Conservation (phyloP, 2,888 invertebrate species). For the Zygothrica quintamaculata region DNA sequence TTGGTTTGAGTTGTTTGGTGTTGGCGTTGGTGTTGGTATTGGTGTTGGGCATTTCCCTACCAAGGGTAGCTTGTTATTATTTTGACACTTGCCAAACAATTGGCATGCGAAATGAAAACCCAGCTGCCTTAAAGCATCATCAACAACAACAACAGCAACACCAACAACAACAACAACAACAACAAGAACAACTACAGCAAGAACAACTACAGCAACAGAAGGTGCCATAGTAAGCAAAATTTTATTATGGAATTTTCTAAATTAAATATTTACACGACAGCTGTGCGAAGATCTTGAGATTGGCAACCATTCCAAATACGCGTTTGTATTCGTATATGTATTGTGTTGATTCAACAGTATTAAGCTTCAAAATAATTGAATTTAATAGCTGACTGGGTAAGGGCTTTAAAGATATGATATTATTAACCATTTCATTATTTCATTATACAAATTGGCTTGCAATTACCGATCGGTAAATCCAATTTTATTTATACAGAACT, state of each 20-base stretch:
- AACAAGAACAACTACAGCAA: conserved; percentile 21
- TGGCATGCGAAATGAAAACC: conserved; percentile 71
- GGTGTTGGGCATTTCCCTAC: conserved; percentile 6
- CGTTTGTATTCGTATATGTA: no score
- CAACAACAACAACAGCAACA: conserved; percentile 32
- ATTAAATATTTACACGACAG: conserved; percentile 77
- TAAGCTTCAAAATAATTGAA: conserved; percentile 60
- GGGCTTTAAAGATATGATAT: conserved; percentile 31
- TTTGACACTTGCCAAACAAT: conserved; percentile 79
- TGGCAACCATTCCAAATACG: conserved; percentile 6
- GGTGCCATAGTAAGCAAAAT: conserved; percentile 54
- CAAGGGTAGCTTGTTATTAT: conserved; percentile 73
- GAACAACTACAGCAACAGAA: conserved; percentile 33
- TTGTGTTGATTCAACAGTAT: conserved; percentile 61
- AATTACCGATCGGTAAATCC: not conserved
- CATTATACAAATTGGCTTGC: conserved; percentile 9
- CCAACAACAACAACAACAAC: conserved; percentile 3
- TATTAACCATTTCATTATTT: no score
- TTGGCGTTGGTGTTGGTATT: not conserved
- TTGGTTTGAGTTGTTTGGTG: no score
- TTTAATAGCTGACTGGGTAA: conserved; percentile 54
- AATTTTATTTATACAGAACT: no score
- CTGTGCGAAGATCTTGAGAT: conserved; percentile 63
- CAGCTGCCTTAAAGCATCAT: conserved; percentile 68
- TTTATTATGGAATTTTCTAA: conserved; percentile 76